Base-by-base conservation (phyloP, 1,140 invertebrate species). In the Phenacoccus solenopsis region DNA sequence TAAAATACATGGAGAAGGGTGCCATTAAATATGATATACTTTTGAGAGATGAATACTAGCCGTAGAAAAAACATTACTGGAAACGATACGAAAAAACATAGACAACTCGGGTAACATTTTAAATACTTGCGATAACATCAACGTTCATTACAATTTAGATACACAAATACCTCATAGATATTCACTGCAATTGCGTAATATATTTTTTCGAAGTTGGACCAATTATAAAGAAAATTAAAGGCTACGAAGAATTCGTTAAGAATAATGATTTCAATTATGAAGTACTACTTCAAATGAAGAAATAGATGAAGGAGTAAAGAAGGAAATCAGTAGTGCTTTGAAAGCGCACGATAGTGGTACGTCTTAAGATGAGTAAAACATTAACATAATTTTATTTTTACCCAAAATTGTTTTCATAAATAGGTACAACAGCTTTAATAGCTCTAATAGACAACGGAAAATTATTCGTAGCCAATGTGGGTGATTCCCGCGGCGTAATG, bases 401-500 rank as follows among this genome's bases (percentile, higher is more conserved):
- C n/a, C n/a, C n/a, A n/a, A n/a, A n/a, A 16, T n/a, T 49, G 5
- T 49, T n/a, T 75, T 69, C n/a, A n/a, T n/a, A n/a, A n/a, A n/a
- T n/a, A 88, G 88, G 94, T n/a, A 95, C 93, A 22, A 98, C 95
- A 68, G 92, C 92, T 0, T 80, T 98, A 16, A 88, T 98, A 72
- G 94, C 93, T 32, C 78, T 96, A 21, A 79, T 95, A 71, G 89
- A 94, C 78, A 87, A 87, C 28, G 86, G 87, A 73, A 84, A 86
- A 74, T 78, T 98, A 61, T 89, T 92, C 72, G 93, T 98, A 24
- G 94, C 94, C 5, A 98, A 98, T 85, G 93, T 98, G 28, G 95
- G 95, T 9, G 95, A 98, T 79, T 97, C 94, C 0, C 82, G 95
- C 74, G 95, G 93, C 35, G 93, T 98, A 0, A 92, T 97, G 86